Evolutionary conservation across 2,797 vertebrate genomes (phyloP).

Genomic region (Coregonus sp.): DNA sequence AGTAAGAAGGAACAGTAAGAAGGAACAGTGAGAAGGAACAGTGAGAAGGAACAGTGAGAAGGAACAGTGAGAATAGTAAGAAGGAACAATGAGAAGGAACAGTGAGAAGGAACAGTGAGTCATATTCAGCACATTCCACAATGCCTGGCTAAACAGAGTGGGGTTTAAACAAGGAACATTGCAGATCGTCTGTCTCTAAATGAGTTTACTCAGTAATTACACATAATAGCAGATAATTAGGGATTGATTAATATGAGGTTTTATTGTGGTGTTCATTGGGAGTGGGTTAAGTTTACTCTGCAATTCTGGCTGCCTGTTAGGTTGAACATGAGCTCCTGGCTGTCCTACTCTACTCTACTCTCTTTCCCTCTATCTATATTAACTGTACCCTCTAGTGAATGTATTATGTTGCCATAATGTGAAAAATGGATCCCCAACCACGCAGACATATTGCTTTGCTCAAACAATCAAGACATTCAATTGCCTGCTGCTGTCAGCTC

Average conservation of each 20-base stretch:
- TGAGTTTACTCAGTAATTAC: conserved; percentile 66
- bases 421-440: conserved; percentile 59
- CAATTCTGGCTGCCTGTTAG: conserved; percentile 8
- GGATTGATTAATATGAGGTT: conserved; percentile 62
- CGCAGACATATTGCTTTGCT: conserved; percentile 59
- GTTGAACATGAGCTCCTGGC: not conserved
- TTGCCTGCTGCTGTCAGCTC: conserved; percentile 35
- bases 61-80: too few relatives aligned
- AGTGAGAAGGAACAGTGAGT: not conserved
- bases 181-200: conserved; percentile 44
- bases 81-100: not conserved
- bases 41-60: not conserved
- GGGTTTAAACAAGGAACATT: conserved; percentile 52
- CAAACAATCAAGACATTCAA: conserved; percentile 44
- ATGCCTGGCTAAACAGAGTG: conserved; percentile 15
- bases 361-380: too few relatives aligned
- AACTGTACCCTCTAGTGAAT: not conserved
- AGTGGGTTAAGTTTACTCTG: conserved; percentile 31
- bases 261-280: conserved; percentile 55
- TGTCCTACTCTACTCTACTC: not conserved
- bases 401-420: conserved; percentile 32
- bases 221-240: conserved; percentile 64
- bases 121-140: conserved; percentile 64
- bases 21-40: not conserved
- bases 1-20: not conserved